Percentiles rank a stretch among this genome's conserved stretches.
Conservation (phyloP, 1,140 invertebrate species). For the Heterodera carotae region DNA sequence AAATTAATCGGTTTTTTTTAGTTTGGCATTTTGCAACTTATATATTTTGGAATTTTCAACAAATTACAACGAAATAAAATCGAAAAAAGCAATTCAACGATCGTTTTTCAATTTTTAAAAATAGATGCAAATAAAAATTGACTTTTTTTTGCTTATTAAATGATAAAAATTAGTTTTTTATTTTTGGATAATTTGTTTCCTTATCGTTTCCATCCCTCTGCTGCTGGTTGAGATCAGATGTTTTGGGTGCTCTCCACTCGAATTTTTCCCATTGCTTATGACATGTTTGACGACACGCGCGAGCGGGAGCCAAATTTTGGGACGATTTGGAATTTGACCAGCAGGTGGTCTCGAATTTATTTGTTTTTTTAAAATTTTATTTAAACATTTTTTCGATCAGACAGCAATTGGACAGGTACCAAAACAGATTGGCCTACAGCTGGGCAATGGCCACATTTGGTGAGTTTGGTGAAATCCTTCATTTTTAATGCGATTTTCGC, state of each 20-base stretch:
- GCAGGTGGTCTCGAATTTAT: background rate
- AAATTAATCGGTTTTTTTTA: background rate
- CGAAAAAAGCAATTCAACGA: too few species aligned
- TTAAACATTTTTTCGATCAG: background rate
- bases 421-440: background rate
- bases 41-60: background rate
- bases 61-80: too few species aligned
- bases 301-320: slow-evolving; percentile 6
- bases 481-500: too few species aligned
- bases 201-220: background rate
- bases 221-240: slow-evolving; percentile 37
- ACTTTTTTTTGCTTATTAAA: too few species aligned
- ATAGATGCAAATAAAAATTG: too few species aligned
- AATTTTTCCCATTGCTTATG: slow-evolving; percentile 40
- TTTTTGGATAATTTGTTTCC: background rate
- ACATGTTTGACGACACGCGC: slow-evolving; percentile 46
- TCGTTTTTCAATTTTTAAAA: too few species aligned
- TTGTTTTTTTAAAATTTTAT: background rate
- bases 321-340: slow-evolving; percentile 18
- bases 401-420: slow-evolving; percentile 27
- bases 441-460: slow-evolving; percentile 1
- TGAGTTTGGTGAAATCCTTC: background rate
- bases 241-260: slow-evolving; percentile 41
- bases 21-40: background rate
- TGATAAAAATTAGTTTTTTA: background rate